These are phyloP conservation scores for Chrosomus eos DNA, from an alignment of 2,797 vertebrate genomes.

Conservation along the genomic window DNA sequence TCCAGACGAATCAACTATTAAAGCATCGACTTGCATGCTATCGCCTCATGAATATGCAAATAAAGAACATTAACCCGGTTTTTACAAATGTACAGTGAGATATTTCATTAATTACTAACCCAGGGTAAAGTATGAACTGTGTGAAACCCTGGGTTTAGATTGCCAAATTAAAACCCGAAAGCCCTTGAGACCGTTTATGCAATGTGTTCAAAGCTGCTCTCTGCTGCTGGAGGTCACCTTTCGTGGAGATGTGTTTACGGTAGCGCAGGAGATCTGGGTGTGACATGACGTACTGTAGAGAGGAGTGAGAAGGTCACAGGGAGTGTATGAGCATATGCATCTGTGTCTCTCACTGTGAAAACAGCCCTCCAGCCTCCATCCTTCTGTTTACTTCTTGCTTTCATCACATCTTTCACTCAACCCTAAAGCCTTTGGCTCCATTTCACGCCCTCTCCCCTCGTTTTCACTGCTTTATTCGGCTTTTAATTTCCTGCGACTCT, in stretches of 20 bases:
- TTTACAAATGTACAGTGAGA: neutral
- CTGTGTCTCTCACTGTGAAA: constrained; percentile 4
- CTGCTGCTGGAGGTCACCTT: constrained; percentile 22
- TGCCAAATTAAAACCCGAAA: neutral
- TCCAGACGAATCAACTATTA: neutral
- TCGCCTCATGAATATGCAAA: neutral
- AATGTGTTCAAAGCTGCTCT: constrained; percentile 1
- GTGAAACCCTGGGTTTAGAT: neutral
- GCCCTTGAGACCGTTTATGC: neutral
- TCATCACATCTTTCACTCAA: neutral
- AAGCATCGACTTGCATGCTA: neutral
- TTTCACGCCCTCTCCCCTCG: constrained; percentile 1
- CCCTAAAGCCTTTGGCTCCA: neutral
- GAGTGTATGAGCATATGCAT: constrained; percentile 17
- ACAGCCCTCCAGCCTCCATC: constrained; percentile 2
- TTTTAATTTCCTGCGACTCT: constrained; percentile 9
- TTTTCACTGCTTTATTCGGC: constrained; percentile 10
- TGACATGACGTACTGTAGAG: constrained; percentile 19
- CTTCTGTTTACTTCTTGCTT: constrained; percentile 17
- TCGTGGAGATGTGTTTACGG: constrained; percentile 1
- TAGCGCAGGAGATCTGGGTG: constrained; percentile 12
- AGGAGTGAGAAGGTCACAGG: constrained; percentile 5
- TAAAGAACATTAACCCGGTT: neutral
- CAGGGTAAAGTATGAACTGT: neutral
- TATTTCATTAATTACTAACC: neutral